phyloP scores from a whole-genome alignment of 2,797 vertebrate genomes.

The Enteromius paludinosus region DNA sequence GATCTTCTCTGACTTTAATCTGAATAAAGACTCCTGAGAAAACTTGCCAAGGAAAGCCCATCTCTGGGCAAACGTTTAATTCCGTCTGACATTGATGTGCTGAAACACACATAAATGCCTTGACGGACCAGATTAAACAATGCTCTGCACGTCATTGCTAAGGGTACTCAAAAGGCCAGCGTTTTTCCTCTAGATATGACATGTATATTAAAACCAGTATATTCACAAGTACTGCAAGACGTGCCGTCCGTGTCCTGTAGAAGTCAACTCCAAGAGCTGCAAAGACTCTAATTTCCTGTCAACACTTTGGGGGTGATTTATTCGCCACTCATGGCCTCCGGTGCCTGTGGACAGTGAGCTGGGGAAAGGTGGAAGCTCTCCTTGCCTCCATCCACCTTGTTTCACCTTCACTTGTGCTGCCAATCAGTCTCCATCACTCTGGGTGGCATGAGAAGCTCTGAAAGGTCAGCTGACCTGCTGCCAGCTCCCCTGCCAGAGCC shows the following conservation, averaged over 20 bases:
- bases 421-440: slow-evolving; percentile 67
- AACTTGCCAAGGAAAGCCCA: slow-evolving; percentile 56
- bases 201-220: slow-evolving; percentile 15
- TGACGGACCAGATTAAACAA: slow-evolving; percentile 51
- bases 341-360: slow-evolving; percentile 73
- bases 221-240: slow-evolving; percentile 23
- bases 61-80: slow-evolving; percentile 55
- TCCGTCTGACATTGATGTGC: slow-evolving; percentile 55
- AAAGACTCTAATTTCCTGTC: slow-evolving; percentile 63
- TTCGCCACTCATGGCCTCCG: slow-evolving; percentile 76
- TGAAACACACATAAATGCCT: slow-evolving; percentile 57
- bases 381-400: slow-evolving; percentile 78
- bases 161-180: slow-evolving; percentile 13
- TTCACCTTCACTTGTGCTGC: slow-evolving; percentile 75
- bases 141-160: slow-evolving; percentile 23
- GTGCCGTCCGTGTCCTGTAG: slow-evolving; percentile 35
- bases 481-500: slow-evolving; percentile 55
- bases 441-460: slow-evolving; percentile 57
- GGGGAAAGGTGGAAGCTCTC: slow-evolving; percentile 73
- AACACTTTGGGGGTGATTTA: slow-evolving; percentile 73
- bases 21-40: slow-evolving; percentile 61
- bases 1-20: slow-evolving; percentile 61
- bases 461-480: slow-evolving; percentile 63
- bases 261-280: slow-evolving; percentile 52
- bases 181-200: neutral